A percentile compares a stretch with the other conserved stretches of the same genome.
Evolutionary conservation across 2,113 vertebrate species (phyloP).

Genomic region (Aphelocoma coerulescens): DNA sequence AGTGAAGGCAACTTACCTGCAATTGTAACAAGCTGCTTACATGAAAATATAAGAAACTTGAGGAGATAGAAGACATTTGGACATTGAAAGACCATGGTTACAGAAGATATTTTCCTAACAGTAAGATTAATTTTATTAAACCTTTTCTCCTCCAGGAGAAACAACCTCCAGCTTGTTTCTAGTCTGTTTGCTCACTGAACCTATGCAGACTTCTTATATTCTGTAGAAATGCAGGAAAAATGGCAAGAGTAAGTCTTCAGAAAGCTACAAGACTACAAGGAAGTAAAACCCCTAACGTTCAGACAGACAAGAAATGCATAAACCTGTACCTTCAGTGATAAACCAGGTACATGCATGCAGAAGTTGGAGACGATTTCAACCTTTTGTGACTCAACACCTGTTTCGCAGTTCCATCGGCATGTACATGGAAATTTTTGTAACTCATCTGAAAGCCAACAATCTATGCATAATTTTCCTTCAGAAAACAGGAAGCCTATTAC

Average conservation of each 20-base stretch:
- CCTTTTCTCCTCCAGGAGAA: background rate
- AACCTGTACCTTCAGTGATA: background rate
- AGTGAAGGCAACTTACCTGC: background rate
- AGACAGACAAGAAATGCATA: background rate
- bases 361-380: background rate
- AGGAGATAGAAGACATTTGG: background rate
- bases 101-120: background rate
- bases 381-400: background rate
- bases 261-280: background rate
- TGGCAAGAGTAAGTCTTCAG: background rate
- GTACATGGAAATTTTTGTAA: background rate
- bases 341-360: accelerated
- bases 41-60: background rate
- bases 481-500: background rate
- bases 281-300: background rate
- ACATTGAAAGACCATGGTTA: background rate
- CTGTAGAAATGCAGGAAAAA: background rate
- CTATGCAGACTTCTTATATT: background rate
- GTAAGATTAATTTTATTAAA: background rate
- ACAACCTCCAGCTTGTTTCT: background rate
- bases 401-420: accelerated
- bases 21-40: background rate
- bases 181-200: background rate
- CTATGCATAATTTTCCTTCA: background rate
- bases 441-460: background rate